Base-by-base conservation (phyloP, 2,888 invertebrate genomes). In the Drosophila falleni region DNA sequence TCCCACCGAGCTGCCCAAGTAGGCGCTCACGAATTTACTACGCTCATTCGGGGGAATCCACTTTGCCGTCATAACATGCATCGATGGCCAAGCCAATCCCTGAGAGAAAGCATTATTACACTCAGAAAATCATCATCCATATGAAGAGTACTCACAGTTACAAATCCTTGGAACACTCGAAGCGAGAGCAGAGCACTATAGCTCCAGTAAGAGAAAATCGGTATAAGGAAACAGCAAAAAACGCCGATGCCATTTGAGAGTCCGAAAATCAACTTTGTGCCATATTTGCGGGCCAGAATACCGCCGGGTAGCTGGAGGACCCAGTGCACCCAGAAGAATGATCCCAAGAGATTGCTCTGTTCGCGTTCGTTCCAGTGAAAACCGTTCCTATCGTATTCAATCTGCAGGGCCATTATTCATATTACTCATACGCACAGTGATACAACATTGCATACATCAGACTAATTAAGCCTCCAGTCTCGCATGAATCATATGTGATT, bases 31-130 rank as follows among this genome's bases (percentile, higher is more conserved):
- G 74, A 95, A 95, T 91, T 95, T 95, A 83, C 96, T 95, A 60
- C 97, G 94, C 90, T 97, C 97, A 74, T 96, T 94, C 0, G 96
- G 96, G 13, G 97, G 97, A 56, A 97, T 96, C 97, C 97, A 97
- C 80, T 95, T 94, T 0, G 96, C 96, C 72, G 96, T 95, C 93
- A 97, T 94, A 26, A 95, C 93, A 90, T 97, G 96, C 96, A 96
- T 96, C 3, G 96, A 94, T 2, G 97, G 97, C 94, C 96, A 96
- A 5, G 95, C 93, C 26, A 95, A 93, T 4, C 95, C 95, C 95
- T 95, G 65, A 4, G 4, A 35, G 1, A n/a, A 42, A 42, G 3
- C 13, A n/a, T 4, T 5, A 10, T 9, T 42, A 35, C 26, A 16
- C 0, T 3, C 3, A 31, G 55, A 16, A 19, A 23, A 35, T 11